Evolutionary conservation across 2,797 vertebrate species (phyloP), one percentile per base, ranked within the genome.

Genomic region (Columba guinea): DNA sequence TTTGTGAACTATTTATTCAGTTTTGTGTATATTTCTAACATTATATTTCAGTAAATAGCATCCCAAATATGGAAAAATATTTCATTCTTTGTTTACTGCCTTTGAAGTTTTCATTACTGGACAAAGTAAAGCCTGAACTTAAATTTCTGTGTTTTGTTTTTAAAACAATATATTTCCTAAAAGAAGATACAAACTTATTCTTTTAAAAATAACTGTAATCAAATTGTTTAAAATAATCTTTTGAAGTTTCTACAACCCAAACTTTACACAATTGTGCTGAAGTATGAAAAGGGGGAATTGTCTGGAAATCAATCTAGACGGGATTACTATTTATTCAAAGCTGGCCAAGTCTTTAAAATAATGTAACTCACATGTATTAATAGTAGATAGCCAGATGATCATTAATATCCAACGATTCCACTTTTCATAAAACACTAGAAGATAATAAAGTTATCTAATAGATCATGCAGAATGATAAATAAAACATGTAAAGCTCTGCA

Each of bases 401-500:
- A 56, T 71, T 90, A 81, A 59, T 62, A 84, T 56, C 77, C 44
- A 91, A 23, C 0, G 1, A 59, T 19, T 63, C 11, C 19, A 7
- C 15, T 92, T 94, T 87, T 70, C 23, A 27, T 68, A 70, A 90
- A 86, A 74, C 13, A 58, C 49, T 53, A 23, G 4, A 73, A 62
- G 51, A 58, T 70, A 14, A 84, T 69, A 41, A 84, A 94, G 59
- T 79, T 94, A 90, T 63, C 79, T 64, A 84, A 83, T 24, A 79
- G 63, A 89, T 77, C 55, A 51, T 46, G 28, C 18, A 87, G 49
- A 75, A 87, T 60, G 52, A 86, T 82, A 76, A 96, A 96, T 90
- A 84, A 92, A 96, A 82, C 59, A 84, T 73, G 28, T 78, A 88
- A 76, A 90, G 23, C 20, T 94, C 67, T 93, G 13, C 17, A 41